Evolutionary conservation across 2,113 vertebrate species (phyloP).

Genomic region (Sylvia atricapilla): DNA sequence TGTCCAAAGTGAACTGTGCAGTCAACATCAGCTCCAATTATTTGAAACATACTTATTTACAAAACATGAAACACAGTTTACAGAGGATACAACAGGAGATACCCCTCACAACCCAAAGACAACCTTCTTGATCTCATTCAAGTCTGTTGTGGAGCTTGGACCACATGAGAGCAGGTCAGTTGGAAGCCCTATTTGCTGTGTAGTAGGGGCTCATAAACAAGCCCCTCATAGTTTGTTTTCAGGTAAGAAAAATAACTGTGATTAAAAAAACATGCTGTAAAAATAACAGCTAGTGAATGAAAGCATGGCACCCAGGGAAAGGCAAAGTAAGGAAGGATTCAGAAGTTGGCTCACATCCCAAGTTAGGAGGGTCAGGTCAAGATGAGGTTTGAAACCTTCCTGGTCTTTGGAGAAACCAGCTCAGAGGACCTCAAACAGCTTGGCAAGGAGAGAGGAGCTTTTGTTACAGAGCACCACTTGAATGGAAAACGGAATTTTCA

Average conservation of each 20-base stretch:
- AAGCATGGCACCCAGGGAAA: neutral
- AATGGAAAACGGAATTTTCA: neutral
- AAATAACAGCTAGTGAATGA: neutral
- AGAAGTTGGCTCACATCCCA: neutral
- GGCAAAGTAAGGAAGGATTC: neutral
- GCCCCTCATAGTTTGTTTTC: neutral
- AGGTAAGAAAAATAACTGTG: neutral
- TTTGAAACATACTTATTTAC: neutral
- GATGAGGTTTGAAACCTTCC: neutral
- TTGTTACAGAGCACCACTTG: neutral
- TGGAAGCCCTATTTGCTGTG: neutral
- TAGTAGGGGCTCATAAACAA: neutral
- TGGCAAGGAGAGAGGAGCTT: neutral
- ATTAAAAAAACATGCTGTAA: neutral
- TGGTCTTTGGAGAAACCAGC: neutral
- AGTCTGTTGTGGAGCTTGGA: neutral
- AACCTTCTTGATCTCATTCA: neutral
- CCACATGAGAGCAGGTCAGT: neutral
- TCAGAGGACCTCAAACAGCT: neutral
- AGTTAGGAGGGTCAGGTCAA: neutral
- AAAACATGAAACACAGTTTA: neutral
- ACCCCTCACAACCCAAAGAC: neutral
- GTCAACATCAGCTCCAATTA: neutral
- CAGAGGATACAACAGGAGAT: neutral
- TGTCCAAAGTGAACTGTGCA: neutral